Conservation (phyloP, 2,888 invertebrate species). For the Rotaria macrura region DNA sequence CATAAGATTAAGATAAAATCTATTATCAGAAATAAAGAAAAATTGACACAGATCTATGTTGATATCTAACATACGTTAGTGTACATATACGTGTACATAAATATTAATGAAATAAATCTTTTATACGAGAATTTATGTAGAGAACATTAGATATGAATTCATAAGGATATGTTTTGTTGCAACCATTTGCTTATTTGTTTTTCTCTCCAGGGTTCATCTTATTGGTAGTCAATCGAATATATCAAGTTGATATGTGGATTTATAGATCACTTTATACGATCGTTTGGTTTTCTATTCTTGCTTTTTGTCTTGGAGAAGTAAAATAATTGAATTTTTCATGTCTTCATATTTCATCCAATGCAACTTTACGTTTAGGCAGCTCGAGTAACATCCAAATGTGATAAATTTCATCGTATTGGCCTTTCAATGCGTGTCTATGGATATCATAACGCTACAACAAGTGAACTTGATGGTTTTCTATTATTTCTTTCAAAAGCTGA, state of each 20-base stretch:
- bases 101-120: too few relatives aligned
- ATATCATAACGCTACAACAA: conserved; percentile 42
- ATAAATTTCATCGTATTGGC: conserved; percentile 45
- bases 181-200: too few relatives aligned
- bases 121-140: too few relatives aligned
- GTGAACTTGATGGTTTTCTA: conserved; percentile 48
- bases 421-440: conserved; percentile 48
- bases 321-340: background rate
- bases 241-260: conserved; percentile 40
- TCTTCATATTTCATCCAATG: background rate
- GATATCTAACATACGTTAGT: too few relatives aligned
- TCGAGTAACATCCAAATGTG: conserved; percentile 45
- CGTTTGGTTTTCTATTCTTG: conserved; percentile 43
- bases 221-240: conserved; percentile 41
- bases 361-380: conserved; percentile 43
- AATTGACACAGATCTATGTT: too few relatives aligned
- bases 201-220: conserved; percentile 40
- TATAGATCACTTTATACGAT: conserved; percentile 43
- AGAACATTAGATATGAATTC: too few relatives aligned
- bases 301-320: conserved; percentile 46
- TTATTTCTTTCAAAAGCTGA: conserved; percentile 43
- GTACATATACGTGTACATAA: too few relatives aligned
- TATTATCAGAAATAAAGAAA: too few relatives aligned
- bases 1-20: too few relatives aligned
- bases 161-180: too few relatives aligned